phyloP scores from a whole-genome alignment of 1,140 invertebrate species.

The Glomeris maerens region DNA sequence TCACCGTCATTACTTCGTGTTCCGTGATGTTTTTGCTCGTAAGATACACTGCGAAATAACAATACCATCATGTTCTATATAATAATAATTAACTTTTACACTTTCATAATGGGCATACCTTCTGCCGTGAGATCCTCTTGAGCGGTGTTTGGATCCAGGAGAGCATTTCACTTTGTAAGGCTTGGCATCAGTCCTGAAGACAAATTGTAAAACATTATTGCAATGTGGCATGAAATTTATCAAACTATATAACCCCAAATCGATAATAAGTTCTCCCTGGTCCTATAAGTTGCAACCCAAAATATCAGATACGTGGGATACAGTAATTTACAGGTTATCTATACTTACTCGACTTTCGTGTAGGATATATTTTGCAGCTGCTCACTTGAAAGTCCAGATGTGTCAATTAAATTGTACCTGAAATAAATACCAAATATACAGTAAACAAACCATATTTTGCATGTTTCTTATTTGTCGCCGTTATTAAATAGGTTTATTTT shows the following conservation, averaged over 20 bases:
- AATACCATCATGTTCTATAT: neutral
- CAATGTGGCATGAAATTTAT: conserved; percentile 15
- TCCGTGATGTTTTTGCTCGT: conserved; percentile 23
- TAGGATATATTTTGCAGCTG: conserved; percentile 83
- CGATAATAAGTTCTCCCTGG: no score
- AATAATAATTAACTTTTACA: neutral
- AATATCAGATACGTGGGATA: no score
- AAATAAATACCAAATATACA: conserved; percentile 6
- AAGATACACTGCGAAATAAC: conserved; percentile 10
- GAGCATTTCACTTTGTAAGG: conserved; percentile 19
- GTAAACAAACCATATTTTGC: neutral
- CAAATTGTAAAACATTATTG: neutral
- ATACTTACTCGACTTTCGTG: conserved; percentile 56
- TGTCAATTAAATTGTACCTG: conserved; percentile 68
- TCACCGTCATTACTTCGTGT: conserved; percentile 21
- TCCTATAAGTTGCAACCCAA: no score
- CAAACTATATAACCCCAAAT: no score
- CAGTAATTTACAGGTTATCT: conserved; percentile 18
- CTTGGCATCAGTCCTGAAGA: conserved; percentile 32
- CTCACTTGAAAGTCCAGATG: conserved; percentile 70
- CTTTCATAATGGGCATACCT: conserved; percentile 1
- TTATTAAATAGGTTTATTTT: no score
- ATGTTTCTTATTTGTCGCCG: no score
- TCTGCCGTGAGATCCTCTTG: neutral
- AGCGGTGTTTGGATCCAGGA: conserved; percentile 9